phyloP scores from a whole-genome alignment of 2,888 invertebrate species.

The Nomada ferruginata region DNA sequence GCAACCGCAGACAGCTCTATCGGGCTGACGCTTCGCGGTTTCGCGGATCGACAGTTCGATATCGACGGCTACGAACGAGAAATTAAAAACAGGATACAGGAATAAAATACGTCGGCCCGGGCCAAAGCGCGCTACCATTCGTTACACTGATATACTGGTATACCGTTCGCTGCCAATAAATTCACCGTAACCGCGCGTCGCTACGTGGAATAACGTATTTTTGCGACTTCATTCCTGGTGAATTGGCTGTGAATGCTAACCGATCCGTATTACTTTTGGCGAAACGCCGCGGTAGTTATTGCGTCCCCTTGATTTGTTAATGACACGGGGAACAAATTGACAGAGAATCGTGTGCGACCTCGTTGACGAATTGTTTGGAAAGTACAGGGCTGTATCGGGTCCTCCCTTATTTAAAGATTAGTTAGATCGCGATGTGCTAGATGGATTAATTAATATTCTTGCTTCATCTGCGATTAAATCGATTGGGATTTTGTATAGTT shows the following conservation, averaged over 20 bases:
- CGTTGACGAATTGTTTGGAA: background rate
- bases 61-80: conserved; percentile 53
- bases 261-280: conserved; percentile 32
- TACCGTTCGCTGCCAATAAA: conserved; percentile 52
- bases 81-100: conserved; percentile 63
- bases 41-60: conserved; percentile 66
- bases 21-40: conserved; percentile 66
- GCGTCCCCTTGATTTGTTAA: background rate
- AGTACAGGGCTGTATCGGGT: too few relatives aligned
- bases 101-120: conserved; percentile 54
- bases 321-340: conserved; percentile 1
- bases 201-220: conserved; percentile 48
- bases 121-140: conserved; percentile 18
- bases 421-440: too few relatives aligned
- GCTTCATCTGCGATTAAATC: too few relatives aligned
- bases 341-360: background rate
- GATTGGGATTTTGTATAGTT: too few relatives aligned
- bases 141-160: conserved; percentile 54
- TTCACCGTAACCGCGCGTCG: conserved; percentile 39
- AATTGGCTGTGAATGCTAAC: background rate
- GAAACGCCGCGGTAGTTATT: conserved; percentile 32
- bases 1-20: conserved; percentile 68
- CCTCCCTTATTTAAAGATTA: too few relatives aligned
- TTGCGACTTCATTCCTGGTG: conserved; percentile 46
- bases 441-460: too few relatives aligned